These are phyloP conservation scores for Sisyra nigra DNA, from an alignment of 2,888 invertebrate genomes.

Conservation along the genomic window DNA sequence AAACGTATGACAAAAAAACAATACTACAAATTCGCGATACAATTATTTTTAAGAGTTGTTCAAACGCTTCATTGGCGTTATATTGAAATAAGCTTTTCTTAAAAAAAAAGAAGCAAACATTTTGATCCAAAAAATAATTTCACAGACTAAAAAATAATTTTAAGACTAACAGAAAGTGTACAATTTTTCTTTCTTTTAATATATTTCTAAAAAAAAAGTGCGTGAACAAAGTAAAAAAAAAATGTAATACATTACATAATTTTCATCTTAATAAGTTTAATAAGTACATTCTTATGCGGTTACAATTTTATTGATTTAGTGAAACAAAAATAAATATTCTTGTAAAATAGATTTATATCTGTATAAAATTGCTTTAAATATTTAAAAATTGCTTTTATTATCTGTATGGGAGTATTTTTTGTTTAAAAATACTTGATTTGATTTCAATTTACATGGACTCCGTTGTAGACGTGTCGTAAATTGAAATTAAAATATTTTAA, in stretches of 20 bases:
- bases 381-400: too few species aligned
- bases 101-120: not conserved
- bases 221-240: too few species aligned
- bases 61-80: not conserved
- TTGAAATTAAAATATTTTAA: not conserved
- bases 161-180: too few species aligned
- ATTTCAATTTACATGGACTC: too few species aligned
- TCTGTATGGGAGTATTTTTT: too few species aligned
- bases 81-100: not conserved
- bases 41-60: not conserved
- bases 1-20: conserved; percentile 1
- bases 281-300: not conserved
- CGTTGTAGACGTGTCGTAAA: not conserved
- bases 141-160: not conserved
- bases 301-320: not conserved
- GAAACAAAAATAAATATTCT: not conserved
- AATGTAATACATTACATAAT: too few species aligned
- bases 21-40: not conserved
- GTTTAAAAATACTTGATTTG: too few species aligned
- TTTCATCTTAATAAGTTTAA: not conserved
- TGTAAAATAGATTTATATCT: not conserved
- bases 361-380: too few species aligned
- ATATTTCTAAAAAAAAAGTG: too few species aligned
- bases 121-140: too few species aligned
- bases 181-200: too few species aligned